Evolutionary conservation across 2,797 vertebrate species (phyloP).

Genomic region (Pelodytes ibericus): DNA sequence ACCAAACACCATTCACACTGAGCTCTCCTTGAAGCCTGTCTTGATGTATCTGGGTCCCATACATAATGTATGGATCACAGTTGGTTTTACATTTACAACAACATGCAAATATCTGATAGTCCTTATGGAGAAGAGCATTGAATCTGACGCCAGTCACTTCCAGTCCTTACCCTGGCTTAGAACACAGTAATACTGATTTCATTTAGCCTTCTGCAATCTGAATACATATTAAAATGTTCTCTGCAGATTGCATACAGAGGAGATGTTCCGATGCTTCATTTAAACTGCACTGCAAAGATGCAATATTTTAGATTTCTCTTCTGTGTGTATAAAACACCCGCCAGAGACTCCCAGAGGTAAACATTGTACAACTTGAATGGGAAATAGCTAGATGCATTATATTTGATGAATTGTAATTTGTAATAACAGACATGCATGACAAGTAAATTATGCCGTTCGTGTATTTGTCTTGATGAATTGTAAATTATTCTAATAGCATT

Average conservation of each 20-base stretch:
- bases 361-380: conserved; percentile 35
- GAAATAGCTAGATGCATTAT: conserved; percentile 49
- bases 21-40: conserved; percentile 8
- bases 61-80: conserved; percentile 45
- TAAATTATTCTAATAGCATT: conserved; percentile 74
- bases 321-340: conserved; percentile 13
- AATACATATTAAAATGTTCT: conserved; percentile 35
- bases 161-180: conserved; percentile 12
- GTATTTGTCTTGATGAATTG: conserved; percentile 73
- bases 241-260: conserved; percentile 3
- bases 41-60: conserved; percentile 9
- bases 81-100: conserved; percentile 44
- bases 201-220: conserved; percentile 3
- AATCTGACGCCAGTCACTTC: conserved; percentile 48
- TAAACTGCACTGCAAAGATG: conserved; percentile 3
- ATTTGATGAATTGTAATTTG: conserved; percentile 55
- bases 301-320: conserved; percentile 21
- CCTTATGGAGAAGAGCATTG: conserved; percentile 36
- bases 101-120: conserved; percentile 43
- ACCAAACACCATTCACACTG: neutral
- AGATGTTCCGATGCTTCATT: conserved; percentile 17
- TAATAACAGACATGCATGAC: conserved; percentile 64
- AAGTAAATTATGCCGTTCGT: conserved; percentile 73
- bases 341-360: conserved; percentile 34
- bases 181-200: conserved; percentile 39